A percentile compares a stretch with the other conserved stretches of the same genome.
Evolutionary conservation across 2,113 vertebrate genomes (phyloP).

Genomic region (Oreochromis aureus): DNA sequence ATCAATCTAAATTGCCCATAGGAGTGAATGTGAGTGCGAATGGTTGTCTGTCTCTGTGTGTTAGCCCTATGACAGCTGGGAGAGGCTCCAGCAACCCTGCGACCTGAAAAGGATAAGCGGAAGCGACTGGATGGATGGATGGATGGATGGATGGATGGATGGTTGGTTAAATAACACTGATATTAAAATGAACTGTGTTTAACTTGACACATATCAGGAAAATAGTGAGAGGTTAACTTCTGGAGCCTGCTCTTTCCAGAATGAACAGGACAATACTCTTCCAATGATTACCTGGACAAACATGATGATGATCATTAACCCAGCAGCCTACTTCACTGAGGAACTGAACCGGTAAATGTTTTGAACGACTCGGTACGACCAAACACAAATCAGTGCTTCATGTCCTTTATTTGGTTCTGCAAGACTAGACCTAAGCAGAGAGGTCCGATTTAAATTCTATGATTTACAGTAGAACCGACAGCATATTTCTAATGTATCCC

Average conservation of each 20-base stretch:
- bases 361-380: too few species aligned
- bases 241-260: neutral
- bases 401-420: neutral
- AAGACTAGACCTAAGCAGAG: neutral
- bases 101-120: neutral
- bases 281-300: neutral
- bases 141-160: too few species aligned
- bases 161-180: neutral
- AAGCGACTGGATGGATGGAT: neutral
- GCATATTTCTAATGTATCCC: too few species aligned
- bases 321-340: neutral
- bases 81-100: neutral
- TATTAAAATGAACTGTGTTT: neutral
- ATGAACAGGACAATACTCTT: neutral
- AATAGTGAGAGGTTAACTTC: neutral
- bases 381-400: neutral
- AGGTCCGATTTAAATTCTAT: too few species aligned
- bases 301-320: neutral
- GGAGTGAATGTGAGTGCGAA: neutral
- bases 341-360: neutral
- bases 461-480: too few species aligned
- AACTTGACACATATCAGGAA: neutral
- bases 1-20: neutral
- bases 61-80: neutral
- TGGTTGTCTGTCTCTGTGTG: neutral